phyloP scores from a whole-genome alignment of 2,113 vertebrate genomes.

The Puffinus mauretanicus region DNA sequence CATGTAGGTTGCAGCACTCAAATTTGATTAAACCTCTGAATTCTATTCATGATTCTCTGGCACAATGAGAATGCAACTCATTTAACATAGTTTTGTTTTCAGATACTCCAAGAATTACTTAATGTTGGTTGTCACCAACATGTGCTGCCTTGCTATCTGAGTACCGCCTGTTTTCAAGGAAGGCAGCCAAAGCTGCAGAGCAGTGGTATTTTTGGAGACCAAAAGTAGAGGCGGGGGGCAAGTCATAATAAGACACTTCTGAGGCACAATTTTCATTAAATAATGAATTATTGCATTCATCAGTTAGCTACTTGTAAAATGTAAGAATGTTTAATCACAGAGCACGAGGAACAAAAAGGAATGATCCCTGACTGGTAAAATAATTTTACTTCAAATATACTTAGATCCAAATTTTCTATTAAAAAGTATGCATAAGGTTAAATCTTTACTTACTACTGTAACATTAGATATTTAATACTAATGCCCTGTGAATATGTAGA shows the following conservation, averaged over 20 bases:
- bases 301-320: background rate
- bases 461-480: background rate
- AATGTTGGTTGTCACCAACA: background rate
- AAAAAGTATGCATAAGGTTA: background rate
- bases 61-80: background rate
- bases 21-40: background rate
- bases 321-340: background rate
- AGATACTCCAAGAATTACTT: background rate
- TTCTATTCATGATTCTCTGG: background rate
- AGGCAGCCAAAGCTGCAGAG: background rate
- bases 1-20: background rate
- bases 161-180: background rate
- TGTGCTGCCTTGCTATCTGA: background rate
- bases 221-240: background rate
- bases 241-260: background rate
- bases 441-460: background rate
- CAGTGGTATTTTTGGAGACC: background rate
- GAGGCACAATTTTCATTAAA: background rate
- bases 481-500: background rate
- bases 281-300: background rate
- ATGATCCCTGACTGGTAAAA: background rate
- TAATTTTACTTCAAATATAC: background rate
- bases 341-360: background rate
- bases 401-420: background rate
- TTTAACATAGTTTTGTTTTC: background rate